Percentiles rank a stretch among this genome's conserved stretches.
Evolutionary conservation across 2,113 vertebrate genomes (phyloP).

Genomic region (Calonectris borealis): DNA sequence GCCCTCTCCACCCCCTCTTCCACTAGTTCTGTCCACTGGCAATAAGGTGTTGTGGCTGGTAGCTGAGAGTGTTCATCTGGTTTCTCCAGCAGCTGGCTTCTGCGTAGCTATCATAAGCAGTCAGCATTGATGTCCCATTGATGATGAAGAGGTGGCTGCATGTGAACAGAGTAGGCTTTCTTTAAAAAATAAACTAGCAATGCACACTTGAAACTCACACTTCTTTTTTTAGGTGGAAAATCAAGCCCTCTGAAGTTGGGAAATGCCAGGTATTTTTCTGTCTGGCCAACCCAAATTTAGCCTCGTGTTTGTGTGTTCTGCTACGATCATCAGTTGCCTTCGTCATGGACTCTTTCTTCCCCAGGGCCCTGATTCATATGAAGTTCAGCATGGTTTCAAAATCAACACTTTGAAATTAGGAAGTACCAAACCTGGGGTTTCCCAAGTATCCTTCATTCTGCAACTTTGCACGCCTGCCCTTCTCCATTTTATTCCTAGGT

Average conservation of each 20-base stretch:
- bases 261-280: background rate
- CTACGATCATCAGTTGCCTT: background rate
- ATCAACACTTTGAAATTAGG: conserved; percentile 7
- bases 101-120: background rate
- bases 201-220: background rate
- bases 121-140: background rate
- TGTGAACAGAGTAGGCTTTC: background rate
- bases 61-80: background rate
- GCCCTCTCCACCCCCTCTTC: background rate
- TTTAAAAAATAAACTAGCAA: background rate
- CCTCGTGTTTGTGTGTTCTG: background rate
- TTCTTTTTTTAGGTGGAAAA: background rate
- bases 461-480: background rate
- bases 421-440: background rate
- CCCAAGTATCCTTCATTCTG: background rate
- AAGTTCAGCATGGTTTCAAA: background rate
- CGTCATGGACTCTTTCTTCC: background rate
- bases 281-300: background rate
- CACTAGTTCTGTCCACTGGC: background rate
- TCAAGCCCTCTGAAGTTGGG: background rate
- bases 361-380: background rate
- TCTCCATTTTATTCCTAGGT: background rate
- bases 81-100: background rate
- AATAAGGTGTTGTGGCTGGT: background rate
- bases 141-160: background rate